These are phyloP conservation scores for Petrocephalus zakoni DNA, from an alignment of 2,113 vertebrate genomes.

Conservation along the genomic window DNA sequence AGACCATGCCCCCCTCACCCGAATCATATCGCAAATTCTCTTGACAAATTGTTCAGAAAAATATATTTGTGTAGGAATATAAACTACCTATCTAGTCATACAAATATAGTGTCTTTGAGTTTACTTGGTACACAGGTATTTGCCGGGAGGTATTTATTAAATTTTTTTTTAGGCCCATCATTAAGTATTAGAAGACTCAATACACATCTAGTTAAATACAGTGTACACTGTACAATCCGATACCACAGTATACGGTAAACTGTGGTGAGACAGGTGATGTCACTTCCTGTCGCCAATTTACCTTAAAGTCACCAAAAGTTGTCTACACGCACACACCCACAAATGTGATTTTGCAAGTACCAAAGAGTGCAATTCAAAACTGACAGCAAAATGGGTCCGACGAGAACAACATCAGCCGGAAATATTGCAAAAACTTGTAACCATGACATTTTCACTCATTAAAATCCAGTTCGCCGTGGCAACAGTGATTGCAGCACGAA, in stretches of 20 bases:
- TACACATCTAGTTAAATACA: slow-evolving; percentile 1
- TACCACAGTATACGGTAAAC: neutral
- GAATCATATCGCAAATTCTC: slow-evolving; percentile 12
- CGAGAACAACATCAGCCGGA: neutral
- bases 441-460: neutral
- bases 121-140: slow-evolving; percentile 39
- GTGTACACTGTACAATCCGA: neutral
- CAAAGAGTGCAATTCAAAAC: neutral
- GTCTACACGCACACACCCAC: neutral
- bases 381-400: neutral
- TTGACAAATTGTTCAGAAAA: slow-evolving; percentile 37
- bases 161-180: neutral
- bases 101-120: slow-evolving; percentile 37
- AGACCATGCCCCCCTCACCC: slow-evolving; percentile 23
- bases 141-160: neutral
- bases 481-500: neutral
- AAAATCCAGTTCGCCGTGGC: neutral
- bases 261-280: neutral
- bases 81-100: slow-evolving; percentile 32
- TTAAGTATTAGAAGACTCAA: neutral
- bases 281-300: slow-evolving; percentile 12
- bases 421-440: neutral
- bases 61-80: slow-evolving; percentile 38
- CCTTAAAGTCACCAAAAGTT: neutral
- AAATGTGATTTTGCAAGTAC: neutral